phyloP scores from a whole-genome alignment of 2,797 vertebrate species.

The Garrulus glandarius region DNA sequence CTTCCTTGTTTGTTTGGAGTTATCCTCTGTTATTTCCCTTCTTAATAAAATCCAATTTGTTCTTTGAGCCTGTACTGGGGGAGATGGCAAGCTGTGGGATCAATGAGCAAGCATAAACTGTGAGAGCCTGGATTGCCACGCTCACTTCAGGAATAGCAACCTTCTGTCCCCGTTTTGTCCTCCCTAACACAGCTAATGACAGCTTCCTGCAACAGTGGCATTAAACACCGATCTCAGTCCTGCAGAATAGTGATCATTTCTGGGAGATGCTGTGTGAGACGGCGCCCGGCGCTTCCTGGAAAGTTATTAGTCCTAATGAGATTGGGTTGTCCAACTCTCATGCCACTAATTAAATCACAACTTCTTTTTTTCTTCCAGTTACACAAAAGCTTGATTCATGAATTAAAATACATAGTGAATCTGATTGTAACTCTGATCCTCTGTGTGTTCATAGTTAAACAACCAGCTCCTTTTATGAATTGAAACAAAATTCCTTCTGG shows the following conservation, averaged over 20 bases:
- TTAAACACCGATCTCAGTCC: background rate
- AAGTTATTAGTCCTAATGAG: constrained; percentile 27
- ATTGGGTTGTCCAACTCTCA: background rate
- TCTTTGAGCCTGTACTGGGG: background rate
- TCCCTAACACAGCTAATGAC: background rate
- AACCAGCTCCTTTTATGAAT: background rate
- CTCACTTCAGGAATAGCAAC: background rate
- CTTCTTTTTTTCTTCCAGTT: background rate
- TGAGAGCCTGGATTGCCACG: background rate
- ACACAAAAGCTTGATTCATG: constrained; percentile 34
- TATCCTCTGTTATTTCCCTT: background rate
- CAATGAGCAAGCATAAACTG: background rate
- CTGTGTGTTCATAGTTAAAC: background rate
- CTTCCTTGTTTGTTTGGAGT: background rate
- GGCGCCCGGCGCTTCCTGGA: background rate
- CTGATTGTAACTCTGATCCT: constrained; percentile 17
- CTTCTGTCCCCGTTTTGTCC: background rate
- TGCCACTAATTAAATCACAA: constrained; percentile 25
- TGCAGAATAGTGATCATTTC: constrained; percentile 30
- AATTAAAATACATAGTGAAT: background rate
- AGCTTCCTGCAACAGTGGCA: constrained; percentile 5
- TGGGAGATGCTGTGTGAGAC: constrained; percentile 13
- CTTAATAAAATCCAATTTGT: background rate
- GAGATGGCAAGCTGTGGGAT: background rate
- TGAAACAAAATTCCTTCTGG: background rate